These are phyloP conservation scores for Leiothrix lutea DNA, from an alignment of 2,113 vertebrate genomes.

Conservation along the genomic window DNA sequence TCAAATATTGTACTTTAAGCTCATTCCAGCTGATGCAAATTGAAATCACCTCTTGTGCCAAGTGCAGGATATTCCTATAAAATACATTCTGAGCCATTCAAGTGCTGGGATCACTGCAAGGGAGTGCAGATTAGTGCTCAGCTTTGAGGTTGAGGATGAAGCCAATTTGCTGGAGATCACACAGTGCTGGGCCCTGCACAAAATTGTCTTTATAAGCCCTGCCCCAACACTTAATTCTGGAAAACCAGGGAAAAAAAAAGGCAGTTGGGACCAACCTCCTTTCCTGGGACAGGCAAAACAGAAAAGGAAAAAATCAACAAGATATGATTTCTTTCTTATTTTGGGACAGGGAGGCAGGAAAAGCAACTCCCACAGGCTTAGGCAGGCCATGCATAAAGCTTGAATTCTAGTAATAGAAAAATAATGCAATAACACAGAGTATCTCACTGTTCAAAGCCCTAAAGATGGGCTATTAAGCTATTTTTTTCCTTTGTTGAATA, in stretches of 20 bases:
- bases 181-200: not conserved
- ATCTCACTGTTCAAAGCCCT: not conserved
- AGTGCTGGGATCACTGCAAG: not conserved
- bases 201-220: not conserved
- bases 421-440: not conserved
- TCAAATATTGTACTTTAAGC: constrained; percentile 13
- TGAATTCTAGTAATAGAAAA: not conserved
- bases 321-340: not conserved
- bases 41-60: not conserved
- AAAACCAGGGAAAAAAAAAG: not conserved
- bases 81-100: not conserved
- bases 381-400: not conserved
- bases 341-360: not conserved
- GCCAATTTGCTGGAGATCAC: not conserved
- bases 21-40: constrained; percentile 4
- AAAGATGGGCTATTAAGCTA: not conserved
- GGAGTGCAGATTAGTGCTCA: not conserved
- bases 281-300: not conserved
- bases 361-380: not conserved
- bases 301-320: not conserved
- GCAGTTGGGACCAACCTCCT: not conserved
- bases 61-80: not conserved
- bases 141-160: not conserved
- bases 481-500: not conserved
- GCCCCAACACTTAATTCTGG: not conserved